phyloP scores from a whole-genome alignment of 1,140 invertebrate genomes.

The Riptortus pedestris region DNA sequence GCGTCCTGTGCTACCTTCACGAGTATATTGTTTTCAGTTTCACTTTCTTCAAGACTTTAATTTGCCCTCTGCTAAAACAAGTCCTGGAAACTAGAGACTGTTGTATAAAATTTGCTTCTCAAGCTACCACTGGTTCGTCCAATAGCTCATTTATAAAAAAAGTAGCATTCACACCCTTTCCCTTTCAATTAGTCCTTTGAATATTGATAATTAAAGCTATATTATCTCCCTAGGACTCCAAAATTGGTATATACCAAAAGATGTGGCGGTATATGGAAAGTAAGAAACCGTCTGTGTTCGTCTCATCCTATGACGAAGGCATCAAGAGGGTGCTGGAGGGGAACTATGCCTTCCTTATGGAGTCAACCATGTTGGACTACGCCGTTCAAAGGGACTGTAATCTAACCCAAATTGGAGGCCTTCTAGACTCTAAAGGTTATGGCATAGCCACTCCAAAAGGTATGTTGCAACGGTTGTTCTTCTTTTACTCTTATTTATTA shows the following conservation, averaged over 20 bases:
- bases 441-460: slow-evolving; percentile 47
- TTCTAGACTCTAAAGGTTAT: slow-evolving; percentile 75
- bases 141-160: too few species aligned
- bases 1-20: too few species aligned
- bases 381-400: slow-evolving; percentile 82
- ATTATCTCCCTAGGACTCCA: slow-evolving; percentile 71
- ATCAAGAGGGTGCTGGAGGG: slow-evolving; percentile 58
- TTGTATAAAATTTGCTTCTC: too few species aligned
- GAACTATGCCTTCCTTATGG: slow-evolving; percentile 89
- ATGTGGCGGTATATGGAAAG: slow-evolving; percentile 82
- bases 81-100: too few species aligned
- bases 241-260: slow-evolving; percentile 72
- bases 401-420: slow-evolving; percentile 83
- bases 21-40: too few species aligned
- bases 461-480: slow-evolving; percentile 10
- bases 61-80: too few species aligned
- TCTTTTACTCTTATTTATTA: too few species aligned
- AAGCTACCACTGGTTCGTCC: too few species aligned
- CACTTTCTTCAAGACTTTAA: too few species aligned
- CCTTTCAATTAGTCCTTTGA: too few species aligned
- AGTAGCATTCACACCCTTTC: too few species aligned
- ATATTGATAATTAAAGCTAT: too few species aligned
- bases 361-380: slow-evolving; percentile 87
- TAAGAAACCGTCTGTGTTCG: slow-evolving; percentile 62
- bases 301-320: slow-evolving; percentile 64